phyloP scores from a whole-genome alignment of 2,888 invertebrate species.

The Lydus trimaculatus region DNA sequence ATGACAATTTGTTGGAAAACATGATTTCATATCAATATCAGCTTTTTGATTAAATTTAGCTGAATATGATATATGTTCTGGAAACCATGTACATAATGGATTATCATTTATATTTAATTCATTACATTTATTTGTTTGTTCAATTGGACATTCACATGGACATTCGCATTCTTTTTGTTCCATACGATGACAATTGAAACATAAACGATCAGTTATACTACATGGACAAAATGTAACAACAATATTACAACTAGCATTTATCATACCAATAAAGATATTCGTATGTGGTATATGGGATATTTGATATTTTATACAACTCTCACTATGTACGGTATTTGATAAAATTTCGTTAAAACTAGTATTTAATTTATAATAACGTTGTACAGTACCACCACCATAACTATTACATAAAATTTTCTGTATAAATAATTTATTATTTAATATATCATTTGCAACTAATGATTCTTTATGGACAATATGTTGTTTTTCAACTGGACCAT shows the following conservation, averaged over 20 bases:
- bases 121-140: conserved; percentile 47
- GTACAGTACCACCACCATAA: conserved; percentile 84
- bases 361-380: conserved; percentile 83
- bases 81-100: conserved; percentile 50
- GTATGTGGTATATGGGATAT: conserved; percentile 82
- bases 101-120: conserved; percentile 52
- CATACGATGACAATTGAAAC: conserved; percentile 92
- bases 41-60: conserved; percentile 37
- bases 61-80: conserved; percentile 39
- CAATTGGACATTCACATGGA: conserved; percentile 84
- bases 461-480: conserved; percentile 93
- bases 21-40: conserved; percentile 62
- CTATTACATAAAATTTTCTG: conserved; percentile 85
- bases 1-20: conserved; percentile 75
- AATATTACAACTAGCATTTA: conserved; percentile 86
- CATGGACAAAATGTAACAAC: conserved; percentile 90
- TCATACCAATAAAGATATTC: conserved; percentile 87
- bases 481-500: conserved; percentile 78
- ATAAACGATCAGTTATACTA: conserved; percentile 85
- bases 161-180: conserved; percentile 95
- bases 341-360: conserved; percentile 78
- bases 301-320: conserved; percentile 88
- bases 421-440: conserved; percentile 85
- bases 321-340: conserved; percentile 85
- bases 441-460: conserved; percentile 86